Evolutionary conservation across 2,888 invertebrate species (phyloP), one percentile per base, ranked within the genome.

Genomic region (Acanthopleura granulata): DNA sequence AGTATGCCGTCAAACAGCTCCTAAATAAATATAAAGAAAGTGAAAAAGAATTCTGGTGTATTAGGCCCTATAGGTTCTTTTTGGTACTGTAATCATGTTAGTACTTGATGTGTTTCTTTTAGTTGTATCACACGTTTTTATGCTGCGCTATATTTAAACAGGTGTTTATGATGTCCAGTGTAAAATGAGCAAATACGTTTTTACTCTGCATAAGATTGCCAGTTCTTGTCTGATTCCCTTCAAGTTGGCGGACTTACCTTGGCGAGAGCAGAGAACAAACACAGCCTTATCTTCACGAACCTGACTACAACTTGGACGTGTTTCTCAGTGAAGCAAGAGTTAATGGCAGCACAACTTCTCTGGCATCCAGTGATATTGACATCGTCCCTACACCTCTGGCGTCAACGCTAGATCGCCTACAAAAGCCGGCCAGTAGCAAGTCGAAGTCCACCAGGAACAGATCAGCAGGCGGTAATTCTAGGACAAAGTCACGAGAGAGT

Each of bases 351-450:
- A 27, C 66, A 25, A 66, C 66, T 15, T 66, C 66, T 25, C 22
- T 27, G 6, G 22, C 66, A 3, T 66, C 66, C 22, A 66, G 66
- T 66, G 66, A 66, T 25, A 66, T 66, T 66, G 66, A 66, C 15
- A 66, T 66, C 29, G 22, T 66, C 6, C 66, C 66, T 1, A 66
- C 66, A 25, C 66, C 66, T 6, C 16, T 66, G 25, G 22, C 66
- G 29, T 66, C 66, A 66, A 66, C 66, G 22, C 66, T 66, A 22
- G 66, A 66, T 16, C 66, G 66, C 18, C 66, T 66, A 16, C 22
- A 66, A 27, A 18, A 15, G 22, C 66, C 66, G 1, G 22, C 16
- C 15, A 27, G 6, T 25, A 3, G 22, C 9, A 66, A 27, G 66
- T 6, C 29, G 40, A 40, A 40, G 40, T 40, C 40, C 40, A 40